Conservation (phyloP, 2,888 invertebrate species). For the Meteorus colon region DNA sequence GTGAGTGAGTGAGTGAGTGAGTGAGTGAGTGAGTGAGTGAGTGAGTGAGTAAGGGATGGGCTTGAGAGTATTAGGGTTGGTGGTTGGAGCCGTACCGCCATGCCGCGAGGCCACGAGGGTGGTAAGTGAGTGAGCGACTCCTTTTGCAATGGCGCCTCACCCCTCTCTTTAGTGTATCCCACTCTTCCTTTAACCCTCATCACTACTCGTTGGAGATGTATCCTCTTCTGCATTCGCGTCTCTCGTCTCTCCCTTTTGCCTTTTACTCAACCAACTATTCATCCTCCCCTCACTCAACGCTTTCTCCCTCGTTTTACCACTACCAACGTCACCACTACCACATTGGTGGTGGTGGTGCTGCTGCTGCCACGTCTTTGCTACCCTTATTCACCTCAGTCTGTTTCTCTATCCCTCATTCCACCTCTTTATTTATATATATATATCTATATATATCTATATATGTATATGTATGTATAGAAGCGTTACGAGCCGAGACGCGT, state of each 20-base stretch:
- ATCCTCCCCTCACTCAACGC: conserved; percentile 30
- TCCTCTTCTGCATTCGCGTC: conserved; percentile 51
- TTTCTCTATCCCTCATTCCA: conserved; percentile 60
- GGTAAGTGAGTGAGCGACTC: conserved; percentile 67
- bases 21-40: conserved; percentile 33
- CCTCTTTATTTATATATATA: conserved; percentile 46
- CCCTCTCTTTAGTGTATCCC: conserved; percentile 46
- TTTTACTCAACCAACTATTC: conserved; percentile 31
- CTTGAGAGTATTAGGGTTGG: conserved; percentile 55
- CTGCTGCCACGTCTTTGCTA: conserved; percentile 16
- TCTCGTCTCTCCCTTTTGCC: conserved; percentile 42
- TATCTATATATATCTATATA: conserved; percentile 16
- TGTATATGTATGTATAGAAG: conserved; percentile 52
- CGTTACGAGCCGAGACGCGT: conserved; percentile 66
- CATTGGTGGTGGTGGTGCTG: neutral
- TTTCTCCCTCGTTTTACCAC: conserved; percentile 25
- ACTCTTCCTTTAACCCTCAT: conserved; percentile 41
- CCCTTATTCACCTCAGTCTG: conserved; percentile 52
- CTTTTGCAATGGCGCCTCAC: conserved; percentile 56
- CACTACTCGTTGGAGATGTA: conserved; percentile 36
- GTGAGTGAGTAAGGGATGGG: conserved; percentile 43
- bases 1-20: conserved; percentile 32
- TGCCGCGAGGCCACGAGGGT: conserved; percentile 58
- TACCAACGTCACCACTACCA: conserved; percentile 14
- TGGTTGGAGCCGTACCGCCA: conserved; percentile 57